Percentiles rank a stretch among this genome's conserved stretches.
These are phyloP conservation scores for Pogonocherus hispidulus DNA, from an alignment of 2,888 invertebrate genomes.

Conservation along the genomic window DNA sequence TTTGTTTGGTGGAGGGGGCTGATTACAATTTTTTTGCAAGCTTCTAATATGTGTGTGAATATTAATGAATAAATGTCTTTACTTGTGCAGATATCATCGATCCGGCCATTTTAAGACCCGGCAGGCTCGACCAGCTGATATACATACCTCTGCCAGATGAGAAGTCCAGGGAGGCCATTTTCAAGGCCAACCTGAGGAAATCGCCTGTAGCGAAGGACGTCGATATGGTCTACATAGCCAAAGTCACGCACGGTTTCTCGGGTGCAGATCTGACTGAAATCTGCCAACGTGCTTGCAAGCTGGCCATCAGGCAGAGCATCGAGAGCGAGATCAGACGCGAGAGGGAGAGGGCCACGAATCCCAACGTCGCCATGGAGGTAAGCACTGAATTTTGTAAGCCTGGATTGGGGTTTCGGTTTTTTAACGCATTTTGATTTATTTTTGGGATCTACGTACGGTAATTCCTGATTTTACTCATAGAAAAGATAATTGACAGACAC, in stretches of 20 bases:
- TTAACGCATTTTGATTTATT: too few species aligned
- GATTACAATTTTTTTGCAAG: background rate
- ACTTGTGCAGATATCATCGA: constrained; percentile 91
- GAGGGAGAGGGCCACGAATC: constrained; percentile 85
- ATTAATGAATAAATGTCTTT: constrained; percentile 33
- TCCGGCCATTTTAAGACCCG: constrained; percentile 98
- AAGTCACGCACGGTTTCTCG: constrained; percentile 96
- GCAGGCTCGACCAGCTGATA: constrained; percentile 98
- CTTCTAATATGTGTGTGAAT: too few species aligned
- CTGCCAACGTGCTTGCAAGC: constrained; percentile 98
- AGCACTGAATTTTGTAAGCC: too few species aligned
- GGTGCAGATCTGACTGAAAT: constrained; percentile 99
- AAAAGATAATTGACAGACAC: too few species aligned
- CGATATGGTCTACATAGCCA: constrained; percentile 88
- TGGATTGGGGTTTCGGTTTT: too few species aligned
- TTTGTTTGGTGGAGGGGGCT: too few species aligned
- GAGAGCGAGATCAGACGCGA: constrained; percentile 95
- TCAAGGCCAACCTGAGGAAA: constrained; percentile 95
- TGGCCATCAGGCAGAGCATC: constrained; percentile 98
- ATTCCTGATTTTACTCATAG: too few species aligned
- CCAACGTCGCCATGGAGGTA: constrained; percentile 84
- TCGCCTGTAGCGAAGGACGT: constrained; percentile 97
- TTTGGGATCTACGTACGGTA: too few species aligned
- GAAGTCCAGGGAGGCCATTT: constrained; percentile 95
- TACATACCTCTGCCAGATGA: constrained; percentile 99